Conservation (phyloP, 2,797 vertebrate genomes). For the Graptemys geographica region DNA sequence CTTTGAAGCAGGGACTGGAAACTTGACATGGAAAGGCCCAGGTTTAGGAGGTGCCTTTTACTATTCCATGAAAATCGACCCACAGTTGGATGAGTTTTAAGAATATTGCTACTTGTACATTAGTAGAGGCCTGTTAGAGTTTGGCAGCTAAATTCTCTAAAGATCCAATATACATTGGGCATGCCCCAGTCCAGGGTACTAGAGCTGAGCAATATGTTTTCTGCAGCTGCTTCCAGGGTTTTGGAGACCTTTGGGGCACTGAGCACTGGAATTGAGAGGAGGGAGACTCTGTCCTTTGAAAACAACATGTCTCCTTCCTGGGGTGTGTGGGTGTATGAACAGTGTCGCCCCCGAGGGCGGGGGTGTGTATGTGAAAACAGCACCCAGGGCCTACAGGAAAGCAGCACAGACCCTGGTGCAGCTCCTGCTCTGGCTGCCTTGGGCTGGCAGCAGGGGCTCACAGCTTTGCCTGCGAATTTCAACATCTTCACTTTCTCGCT, state of each 20-base stretch:
- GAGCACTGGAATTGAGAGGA: background rate
- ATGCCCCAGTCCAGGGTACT: background rate
- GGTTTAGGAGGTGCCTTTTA: background rate
- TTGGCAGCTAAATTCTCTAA: background rate
- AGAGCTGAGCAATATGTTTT: background rate
- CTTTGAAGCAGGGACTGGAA: background rate
- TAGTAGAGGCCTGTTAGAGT: background rate
- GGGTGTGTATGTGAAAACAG: too few species aligned
- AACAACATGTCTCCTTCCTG: too few species aligned
- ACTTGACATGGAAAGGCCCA: background rate
- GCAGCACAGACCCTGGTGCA: too few species aligned
- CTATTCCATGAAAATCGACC: background rate
- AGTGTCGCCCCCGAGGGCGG: too few species aligned
- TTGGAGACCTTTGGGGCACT: fast-evolving
- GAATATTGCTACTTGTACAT: background rate
- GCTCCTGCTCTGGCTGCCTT: too few species aligned
- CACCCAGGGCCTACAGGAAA: too few species aligned
- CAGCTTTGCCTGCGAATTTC: too few species aligned
- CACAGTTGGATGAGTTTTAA: background rate
- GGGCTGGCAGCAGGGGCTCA: too few species aligned
- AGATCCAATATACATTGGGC: fast-evolving
- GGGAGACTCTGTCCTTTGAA: background rate
- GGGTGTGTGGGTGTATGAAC: too few species aligned
- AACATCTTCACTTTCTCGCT: too few species aligned
- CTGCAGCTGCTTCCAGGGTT: background rate